These are phyloP conservation scores for Noctilio leporinus DNA, from an alignment of 2,113 vertebrate species.

Conservation along the genomic window DNA sequence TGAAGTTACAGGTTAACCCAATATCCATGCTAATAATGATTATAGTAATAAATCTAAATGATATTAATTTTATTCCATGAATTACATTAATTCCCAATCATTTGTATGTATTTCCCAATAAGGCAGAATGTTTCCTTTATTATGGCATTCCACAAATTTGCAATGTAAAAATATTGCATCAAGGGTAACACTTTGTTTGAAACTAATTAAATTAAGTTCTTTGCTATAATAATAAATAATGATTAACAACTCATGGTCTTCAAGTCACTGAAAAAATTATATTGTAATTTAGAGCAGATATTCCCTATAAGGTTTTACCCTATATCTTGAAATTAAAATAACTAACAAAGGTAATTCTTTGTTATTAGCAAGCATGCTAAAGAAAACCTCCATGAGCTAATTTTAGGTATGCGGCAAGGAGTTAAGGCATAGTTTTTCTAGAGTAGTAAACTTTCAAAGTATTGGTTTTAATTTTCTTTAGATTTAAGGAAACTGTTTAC, in stretches of 20 bases:
- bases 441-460: not conserved
- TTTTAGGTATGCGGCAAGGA: not conserved
- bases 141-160: not conserved
- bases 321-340: conserved; percentile 27
- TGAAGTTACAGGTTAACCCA: not conserved
- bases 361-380: not conserved
- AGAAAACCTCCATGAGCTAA: not conserved
- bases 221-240: not conserved
- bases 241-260: not conserved
- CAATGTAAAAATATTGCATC: not conserved
- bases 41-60: not conserved
- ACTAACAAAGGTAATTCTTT: not conserved
- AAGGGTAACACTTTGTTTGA: not conserved
- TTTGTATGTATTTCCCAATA: not conserved
- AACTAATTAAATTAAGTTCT: not conserved
- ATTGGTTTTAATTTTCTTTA: not conserved
- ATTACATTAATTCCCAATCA: not conserved
- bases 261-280: not conserved
- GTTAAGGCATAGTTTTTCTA: not conserved
- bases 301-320: not conserved
- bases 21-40: not conserved
- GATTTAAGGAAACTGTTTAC: not conserved
- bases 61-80: not conserved
- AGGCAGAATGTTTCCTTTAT: not conserved
- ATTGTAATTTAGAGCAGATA: not conserved